A percentile compares a stretch with the other conserved stretches of the same genome.
Evolutionary conservation across 2,797 vertebrate genomes (phyloP).

Genomic region (Hydrocynus forskahlii): DNA sequence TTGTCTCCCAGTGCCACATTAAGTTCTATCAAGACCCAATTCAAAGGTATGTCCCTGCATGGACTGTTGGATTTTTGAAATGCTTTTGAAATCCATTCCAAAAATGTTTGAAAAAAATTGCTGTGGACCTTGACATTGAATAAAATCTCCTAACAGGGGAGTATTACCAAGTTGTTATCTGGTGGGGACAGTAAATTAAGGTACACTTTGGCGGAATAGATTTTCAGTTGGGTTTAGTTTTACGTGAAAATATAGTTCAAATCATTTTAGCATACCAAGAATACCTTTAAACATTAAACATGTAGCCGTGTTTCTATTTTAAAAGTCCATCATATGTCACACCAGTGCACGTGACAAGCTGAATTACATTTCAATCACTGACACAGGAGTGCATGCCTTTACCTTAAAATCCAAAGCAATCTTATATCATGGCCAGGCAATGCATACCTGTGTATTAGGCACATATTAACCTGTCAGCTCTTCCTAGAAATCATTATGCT

Average conservation of each 20-base stretch:
- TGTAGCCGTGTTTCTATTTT: constrained; percentile 40
- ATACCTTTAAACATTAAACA: constrained; percentile 47
- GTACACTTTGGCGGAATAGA: not conserved
- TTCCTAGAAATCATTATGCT: constrained; percentile 52
- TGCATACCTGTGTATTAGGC: constrained; percentile 55
- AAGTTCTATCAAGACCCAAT: not conserved
- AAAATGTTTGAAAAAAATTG: no score
- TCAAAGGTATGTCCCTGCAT: not conserved
- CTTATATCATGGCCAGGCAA: constrained; percentile 54
- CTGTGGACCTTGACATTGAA: not conserved
- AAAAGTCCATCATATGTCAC: constrained; percentile 49
- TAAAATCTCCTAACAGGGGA: not conserved
- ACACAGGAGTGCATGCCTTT: constrained; percentile 52
- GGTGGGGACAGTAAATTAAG: not conserved
- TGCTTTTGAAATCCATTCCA: no score
- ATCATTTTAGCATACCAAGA: not conserved
- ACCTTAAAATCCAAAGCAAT: constrained; percentile 61
- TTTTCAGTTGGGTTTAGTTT: not conserved
- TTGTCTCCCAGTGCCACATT: not conserved
- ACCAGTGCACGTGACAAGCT: constrained; percentile 30
- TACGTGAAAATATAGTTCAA: not conserved
- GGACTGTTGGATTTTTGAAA: not conserved
- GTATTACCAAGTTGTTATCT: not conserved
- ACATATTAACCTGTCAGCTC: constrained; percentile 59
- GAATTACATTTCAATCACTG: constrained; percentile 58